Base-by-base conservation (phyloP, 2,113 vertebrate genomes). In the Grammomys surdaster region DNA sequence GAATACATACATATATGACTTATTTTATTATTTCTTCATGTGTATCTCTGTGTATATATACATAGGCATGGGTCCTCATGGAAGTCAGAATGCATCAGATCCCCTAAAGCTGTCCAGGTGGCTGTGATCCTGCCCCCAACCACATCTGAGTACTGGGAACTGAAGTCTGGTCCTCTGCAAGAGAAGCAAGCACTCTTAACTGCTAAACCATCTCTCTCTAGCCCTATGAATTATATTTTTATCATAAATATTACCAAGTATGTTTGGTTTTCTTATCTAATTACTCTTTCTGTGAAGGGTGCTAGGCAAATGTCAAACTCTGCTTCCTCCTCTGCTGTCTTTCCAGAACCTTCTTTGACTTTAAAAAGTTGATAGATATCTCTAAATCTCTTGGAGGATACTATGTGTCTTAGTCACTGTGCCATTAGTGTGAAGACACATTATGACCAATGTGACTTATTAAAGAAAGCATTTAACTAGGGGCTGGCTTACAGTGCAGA, bases 241-340 rank as follows among this genome's bases (percentile, higher is more conserved):
- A 90, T 82, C 77, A 54, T 54, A 95, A 84, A 75, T 72, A 91
- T 90, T 95, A 54, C 75, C 60, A 78, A 93, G 9, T 40, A 9
- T 26, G 69, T 93, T 77, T 69, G 56, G 19, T 36, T 92, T 95
- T 95, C 22, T 60, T 82, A 31, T 80, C 20, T 54, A 76, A 33
- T 92, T 90, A 67, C 4, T 95, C 54, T 95, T 97, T 90, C 58
- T 70, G 33, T 56, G 54, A 85, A 80, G 73, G 20, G 36, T 63
- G 54, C 4, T 82, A 36, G 31, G 80, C 2, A 88, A 58, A 90
- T 73, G 65, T 63, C 82, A 76, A 90, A 36, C 22, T 36, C 43
- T 92, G 22, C 46, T 92, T 54, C 67, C 26, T 88, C 28, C 28
- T 88, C 51, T 88, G 46, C 24, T n/a, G n/a, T 94, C 82, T 91